These are phyloP conservation scores for Hyperoodon ampullatus DNA, from an alignment of 2,113 vertebrate genomes.

Conservation along the genomic window DNA sequence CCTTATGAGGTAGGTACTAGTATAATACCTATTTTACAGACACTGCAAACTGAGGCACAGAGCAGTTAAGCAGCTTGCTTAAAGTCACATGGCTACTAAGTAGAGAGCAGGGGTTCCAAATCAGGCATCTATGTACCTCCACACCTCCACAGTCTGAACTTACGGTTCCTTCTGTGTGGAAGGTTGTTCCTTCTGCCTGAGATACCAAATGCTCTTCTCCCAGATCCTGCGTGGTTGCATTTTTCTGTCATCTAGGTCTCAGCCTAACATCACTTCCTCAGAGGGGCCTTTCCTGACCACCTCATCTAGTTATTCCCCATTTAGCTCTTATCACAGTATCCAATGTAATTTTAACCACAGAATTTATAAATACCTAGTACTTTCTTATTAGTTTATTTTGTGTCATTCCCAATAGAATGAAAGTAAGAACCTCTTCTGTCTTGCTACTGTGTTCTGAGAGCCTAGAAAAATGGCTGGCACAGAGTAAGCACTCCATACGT, in stretches of 20 bases:
- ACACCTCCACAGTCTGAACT: background rate
- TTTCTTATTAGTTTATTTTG: conserved; percentile 18
- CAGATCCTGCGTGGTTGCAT: background rate
- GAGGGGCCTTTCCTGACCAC: background rate
- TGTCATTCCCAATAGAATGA: background rate
- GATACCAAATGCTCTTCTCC: background rate
- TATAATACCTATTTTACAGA: background rate
- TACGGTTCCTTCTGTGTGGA: background rate
- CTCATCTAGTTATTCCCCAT: background rate
- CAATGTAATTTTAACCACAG: background rate
- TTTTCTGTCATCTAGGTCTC: background rate
- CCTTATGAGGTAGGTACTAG: background rate
- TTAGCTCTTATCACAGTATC: background rate
- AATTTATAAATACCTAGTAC: background rate
- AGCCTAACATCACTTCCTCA: background rate
- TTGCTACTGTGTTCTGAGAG: background rate
- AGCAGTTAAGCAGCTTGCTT: background rate
- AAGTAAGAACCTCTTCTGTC: conserved; percentile 4
- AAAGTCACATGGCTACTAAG: background rate
- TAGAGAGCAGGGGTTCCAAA: background rate
- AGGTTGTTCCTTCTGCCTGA: background rate
- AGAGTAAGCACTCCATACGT: background rate
- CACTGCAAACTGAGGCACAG: background rate
- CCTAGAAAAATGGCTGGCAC: conserved; percentile 7
- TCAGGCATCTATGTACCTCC: background rate